phyloP scores from a whole-genome alignment of 2,797 vertebrate species.

The Apodemus agrarius region DNA sequence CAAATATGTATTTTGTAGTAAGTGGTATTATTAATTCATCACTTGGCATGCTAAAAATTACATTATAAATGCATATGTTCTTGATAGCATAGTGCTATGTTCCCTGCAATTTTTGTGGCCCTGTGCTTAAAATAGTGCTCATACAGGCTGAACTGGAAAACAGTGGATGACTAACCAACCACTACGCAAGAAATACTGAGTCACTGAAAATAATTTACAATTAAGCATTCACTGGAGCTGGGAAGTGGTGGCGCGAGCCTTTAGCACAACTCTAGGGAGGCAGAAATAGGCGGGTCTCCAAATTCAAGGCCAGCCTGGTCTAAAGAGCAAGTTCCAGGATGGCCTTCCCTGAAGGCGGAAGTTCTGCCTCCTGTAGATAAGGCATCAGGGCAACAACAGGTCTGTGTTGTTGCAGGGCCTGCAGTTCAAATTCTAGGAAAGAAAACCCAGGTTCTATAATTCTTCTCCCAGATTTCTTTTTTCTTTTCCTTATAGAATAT shows the following conservation, averaged over 20 bases:
- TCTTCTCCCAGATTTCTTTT: conserved; percentile 33
- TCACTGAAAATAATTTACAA: background rate
- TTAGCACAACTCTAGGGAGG: background rate
- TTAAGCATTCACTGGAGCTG: background rate
- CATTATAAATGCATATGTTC: background rate
- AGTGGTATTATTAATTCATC: background rate
- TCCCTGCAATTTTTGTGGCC: background rate
- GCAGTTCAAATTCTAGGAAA: conserved; percentile 50
- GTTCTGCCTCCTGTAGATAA: conserved; percentile 62
- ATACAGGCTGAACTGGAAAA: conserved; percentile 4
- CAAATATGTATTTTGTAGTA: conserved; percentile 49
- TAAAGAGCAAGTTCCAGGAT: background rate
- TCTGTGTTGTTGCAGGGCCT: conserved; percentile 46
- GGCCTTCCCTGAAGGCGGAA: conserved; percentile 38
- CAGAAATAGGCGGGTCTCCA: background rate
- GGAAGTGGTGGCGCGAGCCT: background rate
- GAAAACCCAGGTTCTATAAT: conserved; percentile 19
- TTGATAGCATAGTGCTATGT: background rate
- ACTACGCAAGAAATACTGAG: conserved; percentile 33
- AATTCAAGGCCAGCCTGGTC: background rate
- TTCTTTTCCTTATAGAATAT: conserved; percentile 28
- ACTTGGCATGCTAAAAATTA: background rate
- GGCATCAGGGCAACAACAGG: background rate
- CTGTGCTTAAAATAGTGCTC: background rate
- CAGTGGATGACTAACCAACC: conserved; percentile 15